Base-by-base conservation (phyloP, 1,140 invertebrate species). In the Drosophila triauraria region DNA sequence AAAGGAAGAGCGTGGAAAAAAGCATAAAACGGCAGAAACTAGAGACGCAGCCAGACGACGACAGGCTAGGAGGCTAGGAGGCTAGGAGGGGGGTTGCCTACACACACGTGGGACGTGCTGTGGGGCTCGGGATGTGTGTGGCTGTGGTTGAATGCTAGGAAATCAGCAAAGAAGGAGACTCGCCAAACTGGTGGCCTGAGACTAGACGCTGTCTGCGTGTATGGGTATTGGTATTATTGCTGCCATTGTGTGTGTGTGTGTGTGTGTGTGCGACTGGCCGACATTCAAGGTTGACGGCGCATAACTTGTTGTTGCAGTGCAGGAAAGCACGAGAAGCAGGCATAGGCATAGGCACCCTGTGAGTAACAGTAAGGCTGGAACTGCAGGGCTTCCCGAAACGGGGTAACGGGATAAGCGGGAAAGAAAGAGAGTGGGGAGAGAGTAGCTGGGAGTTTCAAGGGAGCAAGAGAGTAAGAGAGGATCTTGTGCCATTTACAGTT, bases 241-340 rank as follows among this genome's bases (percentile, higher is more conserved):
- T 30, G 35, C 50, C 4, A 7, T 4, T 47, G 15, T 69, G 13
- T 40, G 48, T 63, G 40, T 62, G 42, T 64, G 32, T 67, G 23
- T 62, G 12, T 67, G 53, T 70, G 71, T 80, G 76, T 87, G 80
- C 69, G 67, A 80, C 60, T 87, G 84, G 72, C 85, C 84, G 84
- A 87, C 84, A 87, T 87, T 87, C 84, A 87, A 87, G 84, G 84
- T 87, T 88, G 84, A 68, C 76, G 79, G 70, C 65, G 67, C 75
- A 77, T 75, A 80, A 84, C 77, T 84, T 84, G 78, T 82, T 82
- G 62, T 74, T 77, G 57, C 59, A 65, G 12, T 25, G 23, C 62
- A 67, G 47, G 15, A 72, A 57, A 56, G 43, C 40, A 35, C 53
- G 35, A 56, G 53, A 56, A 40, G 50, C 51, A 61, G 42, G 47